Conservation (phyloP, 2,797 vertebrate species). For the Danio albolineatus region DNA sequence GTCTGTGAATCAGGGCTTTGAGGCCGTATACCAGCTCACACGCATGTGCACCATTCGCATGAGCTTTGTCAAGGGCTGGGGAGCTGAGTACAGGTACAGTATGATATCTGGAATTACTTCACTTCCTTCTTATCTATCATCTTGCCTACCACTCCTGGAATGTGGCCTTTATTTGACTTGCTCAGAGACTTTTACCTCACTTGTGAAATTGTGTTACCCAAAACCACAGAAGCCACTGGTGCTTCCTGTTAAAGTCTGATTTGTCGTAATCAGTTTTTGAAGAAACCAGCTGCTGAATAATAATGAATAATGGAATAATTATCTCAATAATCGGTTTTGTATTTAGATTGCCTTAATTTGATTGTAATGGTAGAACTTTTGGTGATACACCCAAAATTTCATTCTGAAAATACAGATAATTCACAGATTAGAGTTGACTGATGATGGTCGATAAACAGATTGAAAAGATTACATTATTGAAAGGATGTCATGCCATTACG, state of each 20-base stretch:
- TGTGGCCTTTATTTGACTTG: constrained; percentile 13
- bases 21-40: constrained; percentile 97
- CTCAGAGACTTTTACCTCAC: constrained; percentile 22
- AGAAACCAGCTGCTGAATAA: not conserved
- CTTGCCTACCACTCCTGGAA: not conserved
- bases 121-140: not conserved
- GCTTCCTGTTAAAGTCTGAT: constrained; percentile 20
- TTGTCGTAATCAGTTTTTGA: constrained; percentile 1
- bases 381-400: no score
- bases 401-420: not conserved
- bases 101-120: constrained; percentile 20
- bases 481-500: no score
- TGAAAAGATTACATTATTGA: no score
- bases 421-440: not conserved
- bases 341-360: not conserved
- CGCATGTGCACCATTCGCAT: constrained; percentile 99
- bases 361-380: no score
- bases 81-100: constrained; percentile 99
- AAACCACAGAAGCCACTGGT: constrained; percentile 18
- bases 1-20: constrained; percentile 98
- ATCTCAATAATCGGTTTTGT: not conserved
- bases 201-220: constrained; percentile 23
- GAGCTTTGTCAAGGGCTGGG: constrained; percentile 99
- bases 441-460: no score
- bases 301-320: no score